Evolutionary conservation across 2,888 invertebrate species (phyloP), one percentile per base, ranked within the genome.

Genomic region (Diabrotica balteata): DNA sequence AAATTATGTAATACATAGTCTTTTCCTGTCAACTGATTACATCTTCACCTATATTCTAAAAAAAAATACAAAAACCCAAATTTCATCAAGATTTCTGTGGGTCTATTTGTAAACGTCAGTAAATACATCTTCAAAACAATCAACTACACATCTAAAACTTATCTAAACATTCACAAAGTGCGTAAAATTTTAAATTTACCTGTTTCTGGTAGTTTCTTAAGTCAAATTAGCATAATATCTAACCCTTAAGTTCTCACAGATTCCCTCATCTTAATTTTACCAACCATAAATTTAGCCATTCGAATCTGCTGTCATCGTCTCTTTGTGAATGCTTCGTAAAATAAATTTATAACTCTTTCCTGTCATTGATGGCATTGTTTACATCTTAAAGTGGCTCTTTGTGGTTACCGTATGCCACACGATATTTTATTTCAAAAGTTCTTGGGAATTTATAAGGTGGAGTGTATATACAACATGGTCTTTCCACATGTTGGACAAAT

Each of bases 291-390:
- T 69, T 60, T 67, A 60, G 65, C 45, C 46, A 49, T 57, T 63
- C 59, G 47, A 53, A 66, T 65, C 55, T 55, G 62, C 67, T 68
- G 67, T 63, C 64, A 71, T 67, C 71, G 52, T 67, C 67, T 64
- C 59, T 52, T 58, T 64, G 54, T 59, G 55, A 57, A 47, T 54
- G 64, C 67, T 57, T 63, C 57, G 49, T 67, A 71, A 72, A 63
- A 60, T 70, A 66, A 70, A 72, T 73, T 70, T 71, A 73, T 71
- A 62, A 63, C 72, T 61, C 44, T 66, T 69, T 69, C 46, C 59
- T 71, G 67, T 71, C 72, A 68, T 53, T 66, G 63, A 54, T 65
- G 69, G 67, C 71, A 72, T 72, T 72, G 70, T 73, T 70, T 72
- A 69, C 73, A 58, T 69, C 61, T 63, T 53, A 63, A 71, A 70